These are phyloP conservation scores for Haliclona indistincta DNA, from an alignment of 37 sponge, comb jelly and placozoan species.

Conservation along the genomic window DNA sequence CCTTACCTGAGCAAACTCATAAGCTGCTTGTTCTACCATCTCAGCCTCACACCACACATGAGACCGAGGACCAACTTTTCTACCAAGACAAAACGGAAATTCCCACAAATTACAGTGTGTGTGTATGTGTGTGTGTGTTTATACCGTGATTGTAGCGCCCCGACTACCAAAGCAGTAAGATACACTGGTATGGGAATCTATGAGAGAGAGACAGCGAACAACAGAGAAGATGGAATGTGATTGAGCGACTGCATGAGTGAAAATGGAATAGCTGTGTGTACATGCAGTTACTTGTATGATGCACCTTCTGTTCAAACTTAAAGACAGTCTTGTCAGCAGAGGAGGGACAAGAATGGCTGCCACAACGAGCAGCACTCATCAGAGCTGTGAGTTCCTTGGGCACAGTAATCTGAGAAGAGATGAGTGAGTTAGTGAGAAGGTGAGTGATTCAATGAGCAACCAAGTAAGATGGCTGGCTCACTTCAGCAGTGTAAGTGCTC, in stretches of 20 bases:
- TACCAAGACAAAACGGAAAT: background rate
- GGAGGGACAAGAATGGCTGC: background rate
- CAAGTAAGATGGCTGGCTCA: background rate
- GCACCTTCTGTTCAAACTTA: conserved; percentile 59
- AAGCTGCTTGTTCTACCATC: conserved; percentile 68
- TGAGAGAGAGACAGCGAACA: conserved; percentile 14
- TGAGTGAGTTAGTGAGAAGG: background rate
- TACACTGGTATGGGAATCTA: conserved; percentile 90
- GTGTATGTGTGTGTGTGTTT: no score
- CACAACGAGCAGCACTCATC: conserved; percentile 80
- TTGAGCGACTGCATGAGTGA: no score
- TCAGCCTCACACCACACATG: conserved; percentile 90
- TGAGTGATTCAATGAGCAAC: no score
- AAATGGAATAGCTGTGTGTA: no score
- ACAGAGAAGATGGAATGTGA: background rate
- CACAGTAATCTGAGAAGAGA: conserved; percentile 55
- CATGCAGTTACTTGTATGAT: conserved; percentile 3
- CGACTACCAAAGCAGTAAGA: conserved; percentile 84
- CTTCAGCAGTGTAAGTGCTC: conserved; percentile 76
- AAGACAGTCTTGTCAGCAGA: conserved; percentile 11
- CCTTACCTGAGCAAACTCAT: conserved; percentile 83
- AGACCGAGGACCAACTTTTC: conserved; percentile 69
- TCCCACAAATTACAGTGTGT: no score
- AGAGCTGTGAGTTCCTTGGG: conserved; percentile 73
- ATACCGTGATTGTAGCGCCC: conserved; percentile 78